These are phyloP conservation scores for Lytechinus variegatus DNA, from an alignment of 35 echinoderm and acorn worm genomes.

Conservation along the genomic window DNA sequence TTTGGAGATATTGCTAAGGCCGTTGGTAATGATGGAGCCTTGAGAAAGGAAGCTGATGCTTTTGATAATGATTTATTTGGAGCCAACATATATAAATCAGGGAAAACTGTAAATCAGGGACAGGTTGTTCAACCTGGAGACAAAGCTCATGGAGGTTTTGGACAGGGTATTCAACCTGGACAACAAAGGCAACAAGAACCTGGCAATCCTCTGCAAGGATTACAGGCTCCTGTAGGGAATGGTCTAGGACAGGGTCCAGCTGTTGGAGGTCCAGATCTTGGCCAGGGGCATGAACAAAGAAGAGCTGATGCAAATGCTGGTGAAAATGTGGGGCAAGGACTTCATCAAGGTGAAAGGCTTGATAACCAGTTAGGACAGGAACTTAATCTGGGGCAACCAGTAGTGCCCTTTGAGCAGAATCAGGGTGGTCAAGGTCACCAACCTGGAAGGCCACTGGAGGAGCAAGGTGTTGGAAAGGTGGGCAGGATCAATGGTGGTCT, in stretches of 20 bases:
- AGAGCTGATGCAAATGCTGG: neutral
- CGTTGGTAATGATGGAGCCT: neutral
- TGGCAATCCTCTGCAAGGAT: neutral
- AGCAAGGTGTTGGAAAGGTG: neutral
- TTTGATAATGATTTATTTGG: slow-evolving; percentile 31
- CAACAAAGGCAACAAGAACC: neutral
- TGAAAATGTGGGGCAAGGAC: neutral
- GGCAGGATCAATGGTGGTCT: neutral
- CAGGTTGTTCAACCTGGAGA: neutral
- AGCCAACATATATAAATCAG: neutral
- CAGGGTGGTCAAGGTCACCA: neutral
- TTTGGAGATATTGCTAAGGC: neutral
- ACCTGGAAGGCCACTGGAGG: neutral
- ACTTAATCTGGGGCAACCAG: neutral
- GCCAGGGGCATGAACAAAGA: neutral
- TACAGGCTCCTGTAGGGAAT: neutral
- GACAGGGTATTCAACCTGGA: neutral
- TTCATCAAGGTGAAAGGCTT: neutral
- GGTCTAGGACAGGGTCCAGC: neutral
- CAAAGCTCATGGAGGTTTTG: neutral
- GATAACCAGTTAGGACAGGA: neutral
- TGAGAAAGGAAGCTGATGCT: slow-evolving; percentile 25
- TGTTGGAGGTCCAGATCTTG: neutral
- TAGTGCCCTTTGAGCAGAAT: neutral
- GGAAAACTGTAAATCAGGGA: neutral